These are phyloP conservation scores for Carduelis carduelis DNA, from an alignment of 2,797 vertebrate species.

Conservation along the genomic window DNA sequence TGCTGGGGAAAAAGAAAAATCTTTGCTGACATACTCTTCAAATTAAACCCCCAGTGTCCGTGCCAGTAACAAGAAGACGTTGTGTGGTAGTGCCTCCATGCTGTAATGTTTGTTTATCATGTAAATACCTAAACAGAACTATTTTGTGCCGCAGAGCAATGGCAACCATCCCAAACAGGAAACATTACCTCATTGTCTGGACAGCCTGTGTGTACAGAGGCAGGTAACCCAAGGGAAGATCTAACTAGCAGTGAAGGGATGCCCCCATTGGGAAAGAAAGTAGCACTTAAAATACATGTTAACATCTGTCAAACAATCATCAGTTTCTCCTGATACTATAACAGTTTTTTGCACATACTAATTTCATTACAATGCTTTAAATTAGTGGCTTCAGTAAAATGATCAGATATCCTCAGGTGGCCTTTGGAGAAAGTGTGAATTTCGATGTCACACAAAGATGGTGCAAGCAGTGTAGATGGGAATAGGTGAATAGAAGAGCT, in stretches of 20 bases:
- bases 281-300: not conserved
- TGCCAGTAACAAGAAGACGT: not conserved
- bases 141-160: fast-evolving
- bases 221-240: not conserved
- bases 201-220: fast-evolving
- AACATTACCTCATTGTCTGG: fast-evolving
- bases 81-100: not conserved
- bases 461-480: not conserved
- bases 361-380: not conserved
- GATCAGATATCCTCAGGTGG: not conserved
- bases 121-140: not conserved
- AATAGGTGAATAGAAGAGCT: not conserved
- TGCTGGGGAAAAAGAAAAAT: not conserved
- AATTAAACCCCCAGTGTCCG: not conserved
- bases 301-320: not conserved
- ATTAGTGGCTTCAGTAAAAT: not conserved
- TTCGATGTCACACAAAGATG: not conserved
- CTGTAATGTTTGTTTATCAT: not conserved
- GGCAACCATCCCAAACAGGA: fast-evolving
- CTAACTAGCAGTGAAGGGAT: not conserved
- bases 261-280: not conserved
- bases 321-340: not conserved
- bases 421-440: not conserved
- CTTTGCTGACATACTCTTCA: not conserved
- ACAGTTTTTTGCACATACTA: not conserved